These are phyloP conservation scores for Noctuana brunneofusca DNA, from an alignment of 2,888 invertebrate genomes.

Conservation along the genomic window DNA sequence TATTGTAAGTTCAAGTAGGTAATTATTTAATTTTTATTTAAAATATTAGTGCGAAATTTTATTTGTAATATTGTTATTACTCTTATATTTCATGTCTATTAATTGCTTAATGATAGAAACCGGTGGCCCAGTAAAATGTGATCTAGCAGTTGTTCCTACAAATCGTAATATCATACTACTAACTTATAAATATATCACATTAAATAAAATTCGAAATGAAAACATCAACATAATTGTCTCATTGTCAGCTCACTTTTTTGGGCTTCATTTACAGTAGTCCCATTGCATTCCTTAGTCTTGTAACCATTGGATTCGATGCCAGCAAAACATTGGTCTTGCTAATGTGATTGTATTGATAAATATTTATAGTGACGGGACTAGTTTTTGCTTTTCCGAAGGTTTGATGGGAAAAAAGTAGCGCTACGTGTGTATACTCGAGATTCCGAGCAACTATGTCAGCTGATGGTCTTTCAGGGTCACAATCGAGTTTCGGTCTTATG, in stretches of 20 bases:
- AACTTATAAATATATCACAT: not conserved
- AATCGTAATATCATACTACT: not conserved
- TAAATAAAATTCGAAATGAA: slow-evolving; percentile 15
- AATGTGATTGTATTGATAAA: slow-evolving; percentile 66
- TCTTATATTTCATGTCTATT: too few species aligned
- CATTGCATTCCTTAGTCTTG: slow-evolving; percentile 59
- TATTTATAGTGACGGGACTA: slow-evolving; percentile 51
- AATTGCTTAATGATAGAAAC: too few species aligned
- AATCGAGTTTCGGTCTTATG: not conserved
- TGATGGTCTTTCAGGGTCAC: not conserved
- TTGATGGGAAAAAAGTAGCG: slow-evolving; percentile 33
- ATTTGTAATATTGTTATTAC: too few species aligned
- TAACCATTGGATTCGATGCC: slow-evolving; percentile 47
- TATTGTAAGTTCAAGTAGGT: too few species aligned
- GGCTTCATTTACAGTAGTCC: slow-evolving; percentile 40
- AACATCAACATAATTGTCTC: slow-evolving; percentile 42
- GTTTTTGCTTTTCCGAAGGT: slow-evolving; percentile 33
- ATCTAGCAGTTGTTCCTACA: too few species aligned
- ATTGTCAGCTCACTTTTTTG: slow-evolving; percentile 41
- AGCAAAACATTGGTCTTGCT: slow-evolving; percentile 55
- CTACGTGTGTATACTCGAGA: slow-evolving; percentile 24
- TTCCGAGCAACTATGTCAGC: slow-evolving; percentile 19
- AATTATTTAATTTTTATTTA: too few species aligned
- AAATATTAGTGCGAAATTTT: too few species aligned
- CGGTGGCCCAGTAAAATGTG: too few species aligned